A percentile compares a stretch with the other conserved stretches of the same genome.
Conservation (phyloP, 2,113 vertebrate genomes). For the Ondatra zibethicus region DNA sequence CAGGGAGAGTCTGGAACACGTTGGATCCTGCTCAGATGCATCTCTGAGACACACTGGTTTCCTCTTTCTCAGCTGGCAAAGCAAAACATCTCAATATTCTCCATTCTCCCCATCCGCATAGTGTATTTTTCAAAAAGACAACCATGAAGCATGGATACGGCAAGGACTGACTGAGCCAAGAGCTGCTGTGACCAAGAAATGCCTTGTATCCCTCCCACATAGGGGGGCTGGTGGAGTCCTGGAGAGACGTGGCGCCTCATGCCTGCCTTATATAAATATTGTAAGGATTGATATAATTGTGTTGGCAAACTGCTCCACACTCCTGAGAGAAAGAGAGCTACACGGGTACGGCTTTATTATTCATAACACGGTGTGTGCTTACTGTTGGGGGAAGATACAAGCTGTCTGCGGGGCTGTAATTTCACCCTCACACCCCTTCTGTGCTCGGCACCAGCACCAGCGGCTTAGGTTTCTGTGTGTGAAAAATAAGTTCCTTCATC, state of each 20-base stretch:
- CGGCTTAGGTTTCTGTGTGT: constrained; percentile 26
- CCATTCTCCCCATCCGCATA: neutral
- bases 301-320: constrained; percentile 20
- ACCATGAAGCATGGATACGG: neutral
- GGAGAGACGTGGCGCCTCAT: fast-evolving
- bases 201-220: fast-evolving
- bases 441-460: neutral
- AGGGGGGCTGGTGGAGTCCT: neutral
- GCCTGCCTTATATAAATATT: neutral
- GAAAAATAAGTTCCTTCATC: constrained; percentile 53
- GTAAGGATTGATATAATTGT: neutral
- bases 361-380: constrained; percentile 11
- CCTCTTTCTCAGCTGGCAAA: constrained; percentile 34
- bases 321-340: constrained; percentile 26
- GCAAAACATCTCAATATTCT: constrained; percentile 54
- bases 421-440: neutral
- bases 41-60: constrained; percentile 21
- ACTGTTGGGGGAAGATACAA: constrained; percentile 29
- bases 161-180: neutral
- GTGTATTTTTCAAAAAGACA: neutral
- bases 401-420: constrained; percentile 39
- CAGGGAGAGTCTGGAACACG: neutral
- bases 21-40: neutral
- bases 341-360: constrained; percentile 63
- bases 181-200: neutral